A percentile compares a stretch with the other conserved stretches of the same genome.
phyloP scores from a whole-genome alignment of 2,888 invertebrate species.

The Chrysodeixis includens region DNA sequence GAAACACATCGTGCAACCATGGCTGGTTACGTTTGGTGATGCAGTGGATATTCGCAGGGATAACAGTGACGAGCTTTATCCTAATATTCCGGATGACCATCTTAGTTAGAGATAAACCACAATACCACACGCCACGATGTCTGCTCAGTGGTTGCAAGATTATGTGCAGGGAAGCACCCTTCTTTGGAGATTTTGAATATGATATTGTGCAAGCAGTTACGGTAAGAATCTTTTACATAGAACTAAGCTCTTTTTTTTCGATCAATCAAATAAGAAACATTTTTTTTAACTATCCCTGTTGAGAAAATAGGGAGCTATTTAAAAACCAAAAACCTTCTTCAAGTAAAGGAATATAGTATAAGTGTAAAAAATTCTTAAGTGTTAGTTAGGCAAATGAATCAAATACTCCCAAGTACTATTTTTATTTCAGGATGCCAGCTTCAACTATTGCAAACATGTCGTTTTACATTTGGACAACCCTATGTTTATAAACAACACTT shows the following conservation, averaged over 20 bases:
- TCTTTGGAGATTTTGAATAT: constrained; percentile 64
- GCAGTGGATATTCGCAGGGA: constrained; percentile 74
- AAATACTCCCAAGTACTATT: no score
- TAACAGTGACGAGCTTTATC: constrained; percentile 79
- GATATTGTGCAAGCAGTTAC: constrained; percentile 68
- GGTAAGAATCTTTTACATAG: constrained; percentile 66
- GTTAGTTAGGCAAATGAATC: no score
- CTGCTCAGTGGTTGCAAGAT: constrained; percentile 67
- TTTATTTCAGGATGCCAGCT: constrained; percentile 71
- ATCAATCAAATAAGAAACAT: no score
- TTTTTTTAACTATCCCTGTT: no score
- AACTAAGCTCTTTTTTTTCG: no score
- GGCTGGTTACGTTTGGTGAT: constrained; percentile 78
- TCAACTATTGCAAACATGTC: constrained; percentile 63
- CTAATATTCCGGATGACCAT: constrained; percentile 75
- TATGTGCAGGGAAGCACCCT: constrained; percentile 68
- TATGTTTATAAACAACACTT: constrained; percentile 67
- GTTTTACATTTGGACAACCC: constrained; percentile 67
- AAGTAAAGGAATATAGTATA: no score
- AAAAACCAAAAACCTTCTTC: no score
- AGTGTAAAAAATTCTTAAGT: no score
- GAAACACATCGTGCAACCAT: constrained; percentile 78
- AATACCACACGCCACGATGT: constrained; percentile 55
- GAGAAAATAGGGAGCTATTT: no score
- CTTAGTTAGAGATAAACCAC: constrained; percentile 51